These are phyloP conservation scores for Mustela nigripes DNA, from an alignment of 2,113 vertebrate species.

Conservation along the genomic window DNA sequence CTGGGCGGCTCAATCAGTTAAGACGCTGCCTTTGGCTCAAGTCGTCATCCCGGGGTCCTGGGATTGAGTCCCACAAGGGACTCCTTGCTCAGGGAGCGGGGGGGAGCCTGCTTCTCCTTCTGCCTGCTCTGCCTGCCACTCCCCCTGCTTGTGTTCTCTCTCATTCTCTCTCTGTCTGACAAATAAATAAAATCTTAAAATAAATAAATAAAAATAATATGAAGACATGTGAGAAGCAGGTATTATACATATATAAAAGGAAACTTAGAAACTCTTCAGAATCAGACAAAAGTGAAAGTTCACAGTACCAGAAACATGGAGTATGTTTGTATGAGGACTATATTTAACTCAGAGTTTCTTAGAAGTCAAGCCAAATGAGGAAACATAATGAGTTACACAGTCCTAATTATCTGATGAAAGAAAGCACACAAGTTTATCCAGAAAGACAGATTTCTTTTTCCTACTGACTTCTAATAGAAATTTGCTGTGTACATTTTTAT, in stretches of 20 bases:
- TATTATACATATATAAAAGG: not conserved
- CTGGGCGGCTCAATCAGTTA: too few species aligned
- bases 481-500: not conserved
- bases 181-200: too few species aligned
- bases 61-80: too few species aligned
- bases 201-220: not conserved
- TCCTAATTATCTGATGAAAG: conserved; percentile 57
- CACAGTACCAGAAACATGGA: conserved; percentile 16
- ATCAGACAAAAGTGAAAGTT: conserved; percentile 68
- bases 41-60: too few species aligned
- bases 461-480: conserved; percentile 27
- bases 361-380: conserved; percentile 69
- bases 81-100: too few species aligned
- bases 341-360: conserved; percentile 60
- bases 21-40: too few species aligned
- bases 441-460: conserved; percentile 60
- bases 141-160: too few species aligned
- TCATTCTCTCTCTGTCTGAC: too few species aligned
- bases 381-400: conserved; percentile 31
- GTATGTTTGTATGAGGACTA: not conserved
- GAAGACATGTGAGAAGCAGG: not conserved
- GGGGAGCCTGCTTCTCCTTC: too few species aligned
- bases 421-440: conserved; percentile 17
- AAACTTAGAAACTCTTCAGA: conserved; percentile 31
- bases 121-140: too few species aligned